A percentile compares a stretch with the other conserved stretches of the same genome.
phyloP scores from a whole-genome alignment of 2,797 vertebrate genomes.

The Etheostoma nigrum region DNA sequence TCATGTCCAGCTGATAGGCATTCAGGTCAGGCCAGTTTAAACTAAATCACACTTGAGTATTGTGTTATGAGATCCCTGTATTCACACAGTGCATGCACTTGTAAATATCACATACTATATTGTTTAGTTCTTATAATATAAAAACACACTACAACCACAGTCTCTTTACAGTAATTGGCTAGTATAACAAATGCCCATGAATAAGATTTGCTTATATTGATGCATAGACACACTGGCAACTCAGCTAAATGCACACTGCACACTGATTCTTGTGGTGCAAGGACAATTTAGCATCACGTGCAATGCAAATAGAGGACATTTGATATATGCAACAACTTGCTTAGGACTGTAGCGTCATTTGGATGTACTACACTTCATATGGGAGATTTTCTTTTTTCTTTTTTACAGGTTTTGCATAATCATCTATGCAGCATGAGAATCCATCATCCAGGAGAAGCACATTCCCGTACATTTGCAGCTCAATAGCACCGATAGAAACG shows the following conservation, averaged over 20 bases:
- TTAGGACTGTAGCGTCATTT: slow-evolving; percentile 31
- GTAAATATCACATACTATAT: background rate
- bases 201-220: slow-evolving; percentile 4
- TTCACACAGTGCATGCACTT: background rate
- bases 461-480: slow-evolving; percentile 40
- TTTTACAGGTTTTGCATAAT: slow-evolving; percentile 33
- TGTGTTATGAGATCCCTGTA: slow-evolving; percentile 1
- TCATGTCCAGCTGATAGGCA: slow-evolving; percentile 33
- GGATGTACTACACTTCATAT: slow-evolving; percentile 27
- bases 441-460: slow-evolving; percentile 45
- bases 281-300: background rate
- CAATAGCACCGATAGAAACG: slow-evolving; percentile 42
- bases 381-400: background rate
- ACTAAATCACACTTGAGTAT: background rate
- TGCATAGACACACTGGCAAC: slow-evolving; percentile 4
- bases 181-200: slow-evolving; percentile 6
- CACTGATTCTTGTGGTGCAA: slow-evolving; percentile 5
- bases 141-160: background rate
- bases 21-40: slow-evolving; percentile 39
- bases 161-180: slow-evolving; percentile 30
- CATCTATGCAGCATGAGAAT: slow-evolving; percentile 39
- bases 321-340: background rate
- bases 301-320: slow-evolving; percentile 12
- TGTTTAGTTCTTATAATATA: slow-evolving; percentile 1
- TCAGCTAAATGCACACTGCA: background rate